A percentile compares a stretch with the other conserved stretches of the same genome.
Evolutionary conservation across 2,113 vertebrate species (phyloP).

Genomic region (Andinoacara biseriatus): DNA sequence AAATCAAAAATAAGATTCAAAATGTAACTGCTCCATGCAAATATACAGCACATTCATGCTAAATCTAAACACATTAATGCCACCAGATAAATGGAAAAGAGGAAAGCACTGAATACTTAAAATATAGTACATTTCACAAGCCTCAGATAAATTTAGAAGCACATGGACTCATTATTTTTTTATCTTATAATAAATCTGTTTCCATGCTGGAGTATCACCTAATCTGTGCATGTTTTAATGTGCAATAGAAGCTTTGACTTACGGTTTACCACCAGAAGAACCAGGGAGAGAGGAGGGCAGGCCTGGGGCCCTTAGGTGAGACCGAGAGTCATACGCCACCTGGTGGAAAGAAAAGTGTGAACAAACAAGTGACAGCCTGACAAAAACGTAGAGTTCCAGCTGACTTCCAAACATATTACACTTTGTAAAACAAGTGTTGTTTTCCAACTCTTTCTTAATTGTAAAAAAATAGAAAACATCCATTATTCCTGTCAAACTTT

Average conservation of each 20-base stretch:
- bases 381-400: neutral
- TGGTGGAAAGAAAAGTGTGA: slow-evolving; percentile 23
- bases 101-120: neutral
- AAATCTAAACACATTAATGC: neutral
- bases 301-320: slow-evolving; percentile 85
- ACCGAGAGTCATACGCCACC: slow-evolving; percentile 87
- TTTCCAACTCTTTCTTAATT: too few species aligned
- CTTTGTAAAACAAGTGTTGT: too few species aligned
- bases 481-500: too few species aligned
- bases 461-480: too few species aligned
- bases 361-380: neutral
- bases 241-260: slow-evolving; percentile 67
- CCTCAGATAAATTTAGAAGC: neutral
- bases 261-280: slow-evolving; percentile 88
- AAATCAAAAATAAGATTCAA: neutral
- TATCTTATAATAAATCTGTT: neutral
- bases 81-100: neutral
- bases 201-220: neutral
- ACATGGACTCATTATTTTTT: neutral
- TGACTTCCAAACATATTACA: neutral
- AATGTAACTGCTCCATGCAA: neutral
- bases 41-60: neutral
- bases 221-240: neutral
- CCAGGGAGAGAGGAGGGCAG: slow-evolving; percentile 84
- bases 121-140: neutral